These are phyloP conservation scores for Lepus timidus DNA, from an alignment of 2,113 vertebrate genomes.

Conservation along the genomic window DNA sequence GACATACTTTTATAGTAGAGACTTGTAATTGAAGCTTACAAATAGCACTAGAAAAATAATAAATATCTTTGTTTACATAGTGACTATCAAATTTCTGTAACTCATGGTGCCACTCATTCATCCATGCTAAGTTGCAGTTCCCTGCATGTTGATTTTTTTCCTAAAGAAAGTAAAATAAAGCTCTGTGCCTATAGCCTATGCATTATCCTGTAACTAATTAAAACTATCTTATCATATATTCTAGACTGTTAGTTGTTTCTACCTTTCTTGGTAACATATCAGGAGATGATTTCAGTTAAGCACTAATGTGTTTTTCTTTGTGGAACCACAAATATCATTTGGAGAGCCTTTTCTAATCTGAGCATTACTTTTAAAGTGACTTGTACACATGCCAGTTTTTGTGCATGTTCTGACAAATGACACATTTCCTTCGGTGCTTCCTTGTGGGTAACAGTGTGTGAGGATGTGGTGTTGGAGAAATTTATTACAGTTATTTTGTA, in stretches of 20 bases:
- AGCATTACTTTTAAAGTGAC: constrained; percentile 88
- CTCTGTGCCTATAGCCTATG: constrained; percentile 68
- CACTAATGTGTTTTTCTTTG: constrained; percentile 74
- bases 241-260: constrained; percentile 53
- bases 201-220: constrained; percentile 66
- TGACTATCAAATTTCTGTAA: constrained; percentile 62
- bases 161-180: constrained; percentile 66
- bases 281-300: constrained; percentile 60
- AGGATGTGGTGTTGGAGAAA: constrained; percentile 90
- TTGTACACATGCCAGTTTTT: constrained; percentile 87
- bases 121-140: constrained; percentile 57
- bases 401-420: constrained; percentile 91
- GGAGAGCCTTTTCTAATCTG: constrained; percentile 85
- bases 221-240: constrained; percentile 51
- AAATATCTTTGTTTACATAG: constrained; percentile 72
- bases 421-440: constrained; percentile 90
- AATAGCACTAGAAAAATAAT: constrained; percentile 64
- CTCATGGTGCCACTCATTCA: constrained; percentile 52
- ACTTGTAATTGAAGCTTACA: constrained; percentile 63
- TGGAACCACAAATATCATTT: constrained; percentile 81
- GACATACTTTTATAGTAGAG: background rate
- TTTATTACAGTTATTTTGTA: constrained; percentile 93
- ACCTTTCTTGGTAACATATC: constrained; percentile 3
- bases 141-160: constrained; percentile 69
- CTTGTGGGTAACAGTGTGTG: constrained; percentile 92